These are phyloP conservation scores for Himalopsyche japonica DNA, from an alignment of 2,888 invertebrate genomes.

Conservation along the genomic window DNA sequence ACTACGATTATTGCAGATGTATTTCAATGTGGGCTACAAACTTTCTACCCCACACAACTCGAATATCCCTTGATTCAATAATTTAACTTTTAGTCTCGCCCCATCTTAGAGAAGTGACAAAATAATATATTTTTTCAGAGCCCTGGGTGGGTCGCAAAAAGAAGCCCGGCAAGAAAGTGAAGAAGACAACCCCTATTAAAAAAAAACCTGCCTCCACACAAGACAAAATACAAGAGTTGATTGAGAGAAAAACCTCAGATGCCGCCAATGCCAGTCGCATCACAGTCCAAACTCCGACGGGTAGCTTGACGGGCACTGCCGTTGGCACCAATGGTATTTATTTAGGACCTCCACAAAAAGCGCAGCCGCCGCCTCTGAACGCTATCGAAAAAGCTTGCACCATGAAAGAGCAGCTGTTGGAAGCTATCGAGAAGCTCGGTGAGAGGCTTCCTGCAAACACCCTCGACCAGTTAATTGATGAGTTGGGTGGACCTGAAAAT, in stretches of 20 bases:
- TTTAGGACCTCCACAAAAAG: conserved; percentile 48
- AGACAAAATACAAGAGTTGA: conserved; percentile 76
- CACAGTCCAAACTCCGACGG: conserved; percentile 49
- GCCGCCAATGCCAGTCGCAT: conserved; percentile 43
- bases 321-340: conserved; percentile 58
- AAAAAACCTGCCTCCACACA: conserved; percentile 72
- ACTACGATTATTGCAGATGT: no score
- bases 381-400: conserved; percentile 87
- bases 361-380: conserved; percentile 72
- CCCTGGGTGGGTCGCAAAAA: conserved; percentile 77
- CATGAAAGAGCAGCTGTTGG: conserved; percentile 91
- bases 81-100: no score
- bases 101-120: no score
- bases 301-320: conserved; percentile 53
- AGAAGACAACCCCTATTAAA: conserved; percentile 47
- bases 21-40: no score
- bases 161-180: conserved; percentile 60
- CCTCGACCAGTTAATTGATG: conserved; percentile 96
- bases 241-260: conserved; percentile 56
- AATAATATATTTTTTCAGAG: conserved; percentile 54
- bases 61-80: no score
- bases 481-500: conserved; percentile 95
- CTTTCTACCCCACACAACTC: no score
- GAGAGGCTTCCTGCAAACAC: conserved; percentile 93
- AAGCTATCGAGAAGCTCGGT: conserved; percentile 81